phyloP scores from a whole-genome alignment of 2,113 vertebrate genomes.

The Calypte anna region DNA sequence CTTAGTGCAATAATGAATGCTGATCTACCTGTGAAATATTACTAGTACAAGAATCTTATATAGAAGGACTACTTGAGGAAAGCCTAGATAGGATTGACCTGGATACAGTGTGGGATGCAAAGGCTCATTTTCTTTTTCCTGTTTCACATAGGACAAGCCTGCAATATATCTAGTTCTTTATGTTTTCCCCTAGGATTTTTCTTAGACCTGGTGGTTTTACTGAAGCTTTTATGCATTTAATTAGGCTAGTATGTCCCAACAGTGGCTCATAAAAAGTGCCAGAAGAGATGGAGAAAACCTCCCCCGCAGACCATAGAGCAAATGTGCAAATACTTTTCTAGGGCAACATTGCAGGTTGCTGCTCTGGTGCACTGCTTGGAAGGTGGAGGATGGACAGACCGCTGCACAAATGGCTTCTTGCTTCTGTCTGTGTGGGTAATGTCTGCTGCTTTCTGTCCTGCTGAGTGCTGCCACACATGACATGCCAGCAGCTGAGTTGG shows the following conservation, averaged over 20 bases:
- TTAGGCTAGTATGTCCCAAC: not conserved
- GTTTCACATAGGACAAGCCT: not conserved
- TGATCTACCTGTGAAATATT: not conserved
- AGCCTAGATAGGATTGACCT: not conserved
- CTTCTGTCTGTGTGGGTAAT: not conserved
- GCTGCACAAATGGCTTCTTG: not conserved
- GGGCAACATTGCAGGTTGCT: not conserved
- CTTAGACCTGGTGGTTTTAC: not conserved
- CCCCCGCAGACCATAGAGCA: not conserved
- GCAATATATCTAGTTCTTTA: not conserved
- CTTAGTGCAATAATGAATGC: slow-evolving; percentile 17
- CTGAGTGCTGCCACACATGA: not conserved
- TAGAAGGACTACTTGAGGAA: rapidly evolving
- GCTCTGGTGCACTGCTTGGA: not conserved
- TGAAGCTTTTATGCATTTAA: not conserved
- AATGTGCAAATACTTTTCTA: not conserved
- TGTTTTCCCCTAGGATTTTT: not conserved
- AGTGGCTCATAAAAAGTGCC: not conserved
- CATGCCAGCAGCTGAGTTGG: not conserved
- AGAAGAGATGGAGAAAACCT: not conserved
- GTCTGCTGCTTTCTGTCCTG: not conserved
- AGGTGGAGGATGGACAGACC: not conserved
- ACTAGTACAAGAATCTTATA: not conserved
- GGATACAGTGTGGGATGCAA: not conserved
- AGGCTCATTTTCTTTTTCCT: not conserved